Base-by-base conservation (phyloP, 2,113 vertebrate genomes). In the Lontra canadensis region DNA sequence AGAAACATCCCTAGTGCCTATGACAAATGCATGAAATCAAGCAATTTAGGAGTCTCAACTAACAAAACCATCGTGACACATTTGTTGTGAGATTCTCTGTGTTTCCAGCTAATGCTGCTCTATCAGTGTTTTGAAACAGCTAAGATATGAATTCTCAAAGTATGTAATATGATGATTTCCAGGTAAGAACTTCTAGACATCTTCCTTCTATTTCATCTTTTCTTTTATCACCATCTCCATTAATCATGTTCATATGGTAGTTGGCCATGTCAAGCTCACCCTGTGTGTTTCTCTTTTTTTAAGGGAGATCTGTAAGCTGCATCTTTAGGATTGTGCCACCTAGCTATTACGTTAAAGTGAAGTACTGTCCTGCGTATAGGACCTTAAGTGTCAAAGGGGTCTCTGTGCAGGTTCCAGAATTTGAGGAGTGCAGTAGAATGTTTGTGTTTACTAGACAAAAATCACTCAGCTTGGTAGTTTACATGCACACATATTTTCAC, bases 1-100 rank as follows among this genome's bases (percentile, higher is more conserved):
- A 10, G 76, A 94, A 86, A 5, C 0, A 86, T 36, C 34, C 92
- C 57, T 4, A 85, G 7, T n/a, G 12, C 18, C n/a, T 7, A 0
- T 47, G 55, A 69, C 76, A 98, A 98, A 96, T 47, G 81, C 0
- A 2, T n/a, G 61, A 96, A 97, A 97, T 55, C 83, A 97, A 91
- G 67, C 1, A 49, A 57, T 88, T 95, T 90, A 96, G 25, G 11
- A 69, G 39, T 95, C n/a, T 96, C 73, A 31, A 34, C 73, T 88
- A 88, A 69, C n/a, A 93, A 88, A 26, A 91, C 1, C 23, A 78
- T 55, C 57, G 96, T 47, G 14, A 47, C 67, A 81, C 52, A 42
- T 97, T 94, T 97, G 52, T 49, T 73, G 73, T 87, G n/a, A 55
- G 69, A 97, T 42, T 47, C 9, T 49, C 92, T 89, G 47, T 71